Conservation (phyloP, 53 echinoderm and acorn worm genomes). For the Patiria pectinifera region DNA sequence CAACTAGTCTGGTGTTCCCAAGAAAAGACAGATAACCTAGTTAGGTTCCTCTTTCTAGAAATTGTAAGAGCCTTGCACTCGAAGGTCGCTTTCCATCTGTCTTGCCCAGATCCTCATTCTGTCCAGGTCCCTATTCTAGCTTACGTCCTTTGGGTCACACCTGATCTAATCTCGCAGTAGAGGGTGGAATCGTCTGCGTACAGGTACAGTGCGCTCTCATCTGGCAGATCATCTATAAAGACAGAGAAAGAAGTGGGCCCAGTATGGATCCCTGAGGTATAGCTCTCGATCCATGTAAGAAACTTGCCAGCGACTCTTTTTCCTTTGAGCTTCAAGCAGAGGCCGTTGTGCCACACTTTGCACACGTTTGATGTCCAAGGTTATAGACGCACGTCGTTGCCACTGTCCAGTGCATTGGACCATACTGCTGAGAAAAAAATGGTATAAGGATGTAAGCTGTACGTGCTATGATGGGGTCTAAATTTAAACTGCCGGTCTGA, state of each 20-base stretch:
- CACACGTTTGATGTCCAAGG: constrained; percentile 62
- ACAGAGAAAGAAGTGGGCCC: neutral
- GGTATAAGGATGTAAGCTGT: no score
- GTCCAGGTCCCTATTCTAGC: neutral
- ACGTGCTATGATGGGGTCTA: no score
- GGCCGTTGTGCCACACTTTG: no score
- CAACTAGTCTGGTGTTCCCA: neutral
- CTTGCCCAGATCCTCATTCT: neutral
- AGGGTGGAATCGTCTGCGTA: neutral
- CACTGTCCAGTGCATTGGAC: constrained; percentile 38
- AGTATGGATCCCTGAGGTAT: no score
- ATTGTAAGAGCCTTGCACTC: neutral
- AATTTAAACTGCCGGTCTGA: no score
- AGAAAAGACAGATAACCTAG: no score
- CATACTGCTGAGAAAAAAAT: constrained; percentile 59
- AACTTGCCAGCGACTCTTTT: no score
- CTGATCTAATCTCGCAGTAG: neutral
- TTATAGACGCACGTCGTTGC: constrained; percentile 52
- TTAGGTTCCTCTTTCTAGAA: neutral
- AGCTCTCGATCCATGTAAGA: no score
- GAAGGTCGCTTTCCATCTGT: constrained; percentile 15
- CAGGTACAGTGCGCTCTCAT: constrained; percentile 50
- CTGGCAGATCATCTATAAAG: constrained; percentile 56
- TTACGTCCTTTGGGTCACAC: neutral
- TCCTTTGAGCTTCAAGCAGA: no score